These are phyloP conservation scores for Euphydryas editha DNA, from an alignment of 2,888 invertebrate genomes.

Conservation along the genomic window DNA sequence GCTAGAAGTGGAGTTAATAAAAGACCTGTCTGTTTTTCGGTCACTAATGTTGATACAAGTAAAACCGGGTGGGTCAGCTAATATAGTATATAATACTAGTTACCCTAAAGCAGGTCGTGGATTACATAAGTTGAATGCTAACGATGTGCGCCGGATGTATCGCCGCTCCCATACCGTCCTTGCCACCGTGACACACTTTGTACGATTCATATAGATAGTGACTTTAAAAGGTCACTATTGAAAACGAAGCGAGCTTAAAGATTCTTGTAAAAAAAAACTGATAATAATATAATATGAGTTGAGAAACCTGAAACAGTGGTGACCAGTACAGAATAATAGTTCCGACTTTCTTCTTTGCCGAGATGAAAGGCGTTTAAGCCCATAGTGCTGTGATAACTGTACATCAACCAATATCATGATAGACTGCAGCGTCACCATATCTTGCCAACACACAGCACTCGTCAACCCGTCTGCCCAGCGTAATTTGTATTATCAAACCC, in stretches of 20 bases:
- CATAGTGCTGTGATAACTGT: no score
- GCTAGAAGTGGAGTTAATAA: not conserved
- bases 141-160: conserved; percentile 29
- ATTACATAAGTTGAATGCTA: conserved; percentile 27
- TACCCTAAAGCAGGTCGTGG: not conserved
- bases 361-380: no score
- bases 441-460: no score
- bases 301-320: not conserved
- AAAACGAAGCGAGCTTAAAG: not conserved
- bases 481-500: no score
- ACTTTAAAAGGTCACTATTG: conserved; percentile 8
- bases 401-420: no score
- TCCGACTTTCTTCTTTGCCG: no score
- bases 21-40: not conserved
- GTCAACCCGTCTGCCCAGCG: no score
- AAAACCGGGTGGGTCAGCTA: not conserved
- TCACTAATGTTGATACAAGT: not conserved
- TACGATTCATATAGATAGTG: conserved; percentile 7
- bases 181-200: conserved; percentile 33
- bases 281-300: not conserved
- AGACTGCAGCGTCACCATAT: no score
- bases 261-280: not conserved
- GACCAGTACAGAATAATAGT: no score
- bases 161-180: conserved; percentile 27
- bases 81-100: not conserved